A percentile compares a stretch with the other conserved stretches of the same genome.
Evolutionary conservation across 2,888 invertebrate species (phyloP).

Genomic region (Eumerus sabulonum): DNA sequence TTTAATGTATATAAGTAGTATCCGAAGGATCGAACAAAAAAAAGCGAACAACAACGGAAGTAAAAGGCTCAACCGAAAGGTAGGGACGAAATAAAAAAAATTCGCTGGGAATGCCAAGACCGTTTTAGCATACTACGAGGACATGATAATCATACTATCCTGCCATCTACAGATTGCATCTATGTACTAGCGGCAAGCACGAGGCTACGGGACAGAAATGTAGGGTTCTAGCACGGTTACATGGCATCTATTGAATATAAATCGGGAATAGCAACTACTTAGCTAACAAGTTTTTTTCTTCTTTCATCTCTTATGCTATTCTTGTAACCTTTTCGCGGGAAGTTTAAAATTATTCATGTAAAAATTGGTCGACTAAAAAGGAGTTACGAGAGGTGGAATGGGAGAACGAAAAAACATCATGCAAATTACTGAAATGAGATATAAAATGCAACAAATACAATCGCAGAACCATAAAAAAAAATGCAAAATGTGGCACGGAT

Average conservation of each 20-base stretch:
- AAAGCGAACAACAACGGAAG: constrained; percentile 26
- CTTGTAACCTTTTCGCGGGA: constrained; percentile 40
- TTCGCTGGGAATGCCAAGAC: no score
- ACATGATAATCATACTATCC: constrained; percentile 48
- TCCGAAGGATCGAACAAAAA: constrained; percentile 42
- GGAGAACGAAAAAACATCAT: constrained; percentile 57
- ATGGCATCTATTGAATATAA: constrained; percentile 21
- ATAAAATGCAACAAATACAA: constrained; percentile 56
- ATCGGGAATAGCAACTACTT: constrained; percentile 54
- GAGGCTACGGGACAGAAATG: constrained; percentile 1
- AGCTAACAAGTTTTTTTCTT: constrained; percentile 45
- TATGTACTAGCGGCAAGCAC: not conserved
- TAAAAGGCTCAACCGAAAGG: constrained; percentile 36
- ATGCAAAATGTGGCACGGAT: constrained; percentile 11
- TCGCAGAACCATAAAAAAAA: constrained; percentile 12
- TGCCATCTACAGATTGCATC: constrained; percentile 23
- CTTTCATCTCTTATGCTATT: constrained; percentile 36
- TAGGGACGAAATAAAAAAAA: no score
- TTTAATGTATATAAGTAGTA: constrained; percentile 43
- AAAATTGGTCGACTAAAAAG: constrained; percentile 31
- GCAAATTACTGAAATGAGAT: constrained; percentile 60
- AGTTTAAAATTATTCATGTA: constrained; percentile 39
- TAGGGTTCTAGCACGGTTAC: no score
- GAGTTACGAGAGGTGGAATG: constrained; percentile 44
- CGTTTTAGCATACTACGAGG: constrained; percentile 46